phyloP scores from a whole-genome alignment of 1,140 invertebrate genomes.

The Drosophila suzukii region DNA sequence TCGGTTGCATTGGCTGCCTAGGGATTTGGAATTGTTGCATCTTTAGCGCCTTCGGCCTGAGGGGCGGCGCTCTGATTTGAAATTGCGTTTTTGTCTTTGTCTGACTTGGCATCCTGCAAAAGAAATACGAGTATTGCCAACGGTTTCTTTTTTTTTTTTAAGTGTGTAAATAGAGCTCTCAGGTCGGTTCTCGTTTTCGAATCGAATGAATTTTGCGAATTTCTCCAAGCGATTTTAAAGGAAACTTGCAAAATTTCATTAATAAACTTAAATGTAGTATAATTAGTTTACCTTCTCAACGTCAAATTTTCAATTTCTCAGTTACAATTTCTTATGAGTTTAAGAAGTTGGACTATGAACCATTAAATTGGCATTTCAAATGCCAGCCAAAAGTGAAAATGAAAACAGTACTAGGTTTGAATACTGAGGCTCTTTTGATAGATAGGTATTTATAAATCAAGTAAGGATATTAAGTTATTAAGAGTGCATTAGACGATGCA shows the following conservation, averaged over 20 bases:
- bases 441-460: not conserved
- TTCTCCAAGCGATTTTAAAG: not conserved
- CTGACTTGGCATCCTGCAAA: slow-evolving; percentile 81
- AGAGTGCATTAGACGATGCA: slow-evolving; percentile 15
- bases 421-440: slow-evolving; percentile 7
- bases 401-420: slow-evolving; percentile 4
- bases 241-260: not conserved
- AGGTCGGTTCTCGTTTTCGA: slow-evolving; percentile 3
- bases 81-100: slow-evolving; percentile 76
- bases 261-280: not conserved
- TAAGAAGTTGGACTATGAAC: not conserved
- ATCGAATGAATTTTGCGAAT: not conserved
- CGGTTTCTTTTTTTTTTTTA: slow-evolving; percentile 8
- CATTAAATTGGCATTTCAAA: not conserved
- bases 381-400: not conserved
- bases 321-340: not conserved
- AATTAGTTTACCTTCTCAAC: not conserved
- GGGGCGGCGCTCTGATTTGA: slow-evolving; percentile 66
- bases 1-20: slow-evolving; percentile 48
- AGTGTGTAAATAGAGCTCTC: slow-evolving; percentile 5
- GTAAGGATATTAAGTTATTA: not conserved
- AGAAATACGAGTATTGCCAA: slow-evolving; percentile 67
- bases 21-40: slow-evolving; percentile 62
- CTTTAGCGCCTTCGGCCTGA: slow-evolving; percentile 66
- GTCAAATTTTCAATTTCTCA: not conserved